Conservation (phyloP, 2,113 vertebrate species). For the Lepus timidus region DNA sequence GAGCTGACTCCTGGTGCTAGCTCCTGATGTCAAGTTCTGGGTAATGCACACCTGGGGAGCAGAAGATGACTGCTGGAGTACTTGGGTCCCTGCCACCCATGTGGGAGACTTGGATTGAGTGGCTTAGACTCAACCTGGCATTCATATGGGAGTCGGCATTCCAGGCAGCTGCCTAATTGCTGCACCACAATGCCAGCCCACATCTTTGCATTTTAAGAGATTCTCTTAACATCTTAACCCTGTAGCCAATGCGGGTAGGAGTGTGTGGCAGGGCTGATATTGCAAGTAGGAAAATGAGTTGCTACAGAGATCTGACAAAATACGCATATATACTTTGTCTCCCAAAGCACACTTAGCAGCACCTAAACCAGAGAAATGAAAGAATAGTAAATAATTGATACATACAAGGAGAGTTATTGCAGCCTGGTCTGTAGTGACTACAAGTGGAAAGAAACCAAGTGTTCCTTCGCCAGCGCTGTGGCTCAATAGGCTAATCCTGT, state of each 20-base stretch:
- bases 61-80: no score
- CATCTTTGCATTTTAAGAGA: conserved; percentile 26
- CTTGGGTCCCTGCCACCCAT: no score
- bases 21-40: no score
- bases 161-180: no score
- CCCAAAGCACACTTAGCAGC: background rate
- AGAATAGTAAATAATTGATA: background rate
- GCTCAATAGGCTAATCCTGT: no score
- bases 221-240: background rate
- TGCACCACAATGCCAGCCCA: no score
- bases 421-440: background rate
- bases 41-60: no score
- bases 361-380: background rate
- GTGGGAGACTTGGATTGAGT: no score
- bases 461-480: no score
- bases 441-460: background rate
- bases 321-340: background rate
- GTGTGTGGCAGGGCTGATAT: background rate
- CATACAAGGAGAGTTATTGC: background rate
- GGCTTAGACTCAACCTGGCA: no score
- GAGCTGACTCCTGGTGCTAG: no score
- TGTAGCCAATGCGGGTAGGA: background rate
- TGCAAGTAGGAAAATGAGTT: background rate
- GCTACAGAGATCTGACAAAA: background rate
- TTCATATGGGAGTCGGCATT: no score